phyloP scores from a whole-genome alignment of 2,888 invertebrate genomes.

The Frankliniella intonsa region DNA sequence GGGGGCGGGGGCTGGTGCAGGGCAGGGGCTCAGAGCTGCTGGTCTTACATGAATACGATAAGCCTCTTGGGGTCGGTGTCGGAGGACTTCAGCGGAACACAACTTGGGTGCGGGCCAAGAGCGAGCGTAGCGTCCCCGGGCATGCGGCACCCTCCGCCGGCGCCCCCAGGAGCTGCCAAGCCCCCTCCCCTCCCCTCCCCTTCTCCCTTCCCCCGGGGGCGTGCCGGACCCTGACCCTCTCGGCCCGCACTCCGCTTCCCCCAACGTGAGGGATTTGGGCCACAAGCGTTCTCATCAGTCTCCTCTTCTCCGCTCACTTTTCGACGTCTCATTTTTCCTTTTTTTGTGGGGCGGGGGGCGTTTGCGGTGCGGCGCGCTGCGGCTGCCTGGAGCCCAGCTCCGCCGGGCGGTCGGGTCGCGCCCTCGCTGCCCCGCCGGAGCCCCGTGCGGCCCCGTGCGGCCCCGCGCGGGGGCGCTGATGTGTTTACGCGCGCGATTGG shows the following conservation, averaged over 20 bases:
- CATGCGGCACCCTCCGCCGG: not conserved
- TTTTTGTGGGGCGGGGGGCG: not conserved
- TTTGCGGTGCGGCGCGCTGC: not conserved
- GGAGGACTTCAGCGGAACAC: not conserved
- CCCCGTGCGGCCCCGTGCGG: not conserved
- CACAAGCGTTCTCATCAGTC: slow-evolving; percentile 1
- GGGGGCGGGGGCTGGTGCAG: not conserved
- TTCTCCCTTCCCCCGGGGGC: no score
- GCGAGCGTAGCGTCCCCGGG: not conserved
- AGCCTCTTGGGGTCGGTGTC: slow-evolving; percentile 25
- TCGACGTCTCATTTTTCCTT: slow-evolving; percentile 1
- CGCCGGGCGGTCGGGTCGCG: no score
- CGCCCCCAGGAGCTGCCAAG: not conserved
- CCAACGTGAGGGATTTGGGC: not conserved
- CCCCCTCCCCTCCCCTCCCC: not conserved
- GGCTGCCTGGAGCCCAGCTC: no score
- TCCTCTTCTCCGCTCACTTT: not conserved
- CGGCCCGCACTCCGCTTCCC: not conserved
- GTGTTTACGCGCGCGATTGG: slow-evolving; percentile 5
- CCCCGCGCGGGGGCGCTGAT: not conserved
- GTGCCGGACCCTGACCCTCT: not conserved
- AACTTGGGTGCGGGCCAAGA: not conserved
- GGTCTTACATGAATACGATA: slow-evolving; percentile 24
- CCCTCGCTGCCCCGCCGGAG: not conserved
- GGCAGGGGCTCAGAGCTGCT: not conserved